These are phyloP conservation scores for Palloptera scutellata DNA, from an alignment of 2,888 invertebrate species.

Conservation along the genomic window DNA sequence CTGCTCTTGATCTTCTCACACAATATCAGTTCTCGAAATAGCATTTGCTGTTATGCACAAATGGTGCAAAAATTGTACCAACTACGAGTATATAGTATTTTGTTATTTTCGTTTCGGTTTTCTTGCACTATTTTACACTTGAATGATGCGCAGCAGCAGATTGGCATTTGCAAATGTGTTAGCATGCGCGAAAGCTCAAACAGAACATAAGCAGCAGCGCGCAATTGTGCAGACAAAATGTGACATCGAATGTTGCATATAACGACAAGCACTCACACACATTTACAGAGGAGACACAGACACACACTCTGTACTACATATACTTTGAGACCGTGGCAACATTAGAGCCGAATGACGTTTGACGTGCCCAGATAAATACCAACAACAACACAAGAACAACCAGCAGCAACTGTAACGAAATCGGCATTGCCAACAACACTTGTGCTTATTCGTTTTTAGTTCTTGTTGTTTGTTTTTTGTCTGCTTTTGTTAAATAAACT, in stretches of 20 bases:
- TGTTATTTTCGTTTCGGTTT: not conserved
- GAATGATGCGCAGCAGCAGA: slow-evolving; percentile 40
- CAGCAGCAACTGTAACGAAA: not conserved
- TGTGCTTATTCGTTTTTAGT: not conserved
- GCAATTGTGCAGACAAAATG: slow-evolving; percentile 24
- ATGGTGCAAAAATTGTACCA: slow-evolving; percentile 58
- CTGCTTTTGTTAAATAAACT: slow-evolving; percentile 49
- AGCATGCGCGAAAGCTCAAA: slow-evolving; percentile 29
- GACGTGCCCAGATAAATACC: slow-evolving; percentile 44
- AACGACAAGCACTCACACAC: not conserved
- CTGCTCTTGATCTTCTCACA: slow-evolving; percentile 28
- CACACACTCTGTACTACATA: too few relatives aligned
- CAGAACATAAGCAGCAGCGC: slow-evolving; percentile 7
- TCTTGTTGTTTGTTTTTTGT: too few relatives aligned
- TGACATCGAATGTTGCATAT: slow-evolving; percentile 20
- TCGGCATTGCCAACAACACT: slow-evolving; percentile 1
- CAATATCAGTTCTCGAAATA: slow-evolving; percentile 30
- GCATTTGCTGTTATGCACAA: slow-evolving; percentile 37
- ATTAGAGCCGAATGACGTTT: slow-evolving; percentile 30
- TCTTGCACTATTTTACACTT: slow-evolving; percentile 24
- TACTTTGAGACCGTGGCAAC: slow-evolving; percentile 3
- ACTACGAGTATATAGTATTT: slow-evolving; percentile 36
- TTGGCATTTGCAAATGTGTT: slow-evolving; percentile 60
- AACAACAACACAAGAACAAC: not conserved
- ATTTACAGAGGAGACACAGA: too few relatives aligned